Base-by-base conservation (phyloP, 2,888 invertebrate genomes). In the Myopa tessellatipennis region DNA sequence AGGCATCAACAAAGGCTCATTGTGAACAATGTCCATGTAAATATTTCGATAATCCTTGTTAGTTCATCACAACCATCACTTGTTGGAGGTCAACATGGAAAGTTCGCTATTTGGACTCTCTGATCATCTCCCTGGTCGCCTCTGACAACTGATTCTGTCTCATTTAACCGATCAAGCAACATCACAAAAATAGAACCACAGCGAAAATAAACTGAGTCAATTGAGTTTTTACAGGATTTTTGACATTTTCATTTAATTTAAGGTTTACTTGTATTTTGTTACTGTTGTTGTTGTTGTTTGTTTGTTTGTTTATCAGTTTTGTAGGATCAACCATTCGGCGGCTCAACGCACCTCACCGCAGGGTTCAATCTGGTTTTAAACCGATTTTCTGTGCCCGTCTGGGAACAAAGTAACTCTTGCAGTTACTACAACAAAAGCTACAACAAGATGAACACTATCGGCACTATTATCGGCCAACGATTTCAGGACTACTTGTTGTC, bases 11-110 rank as follows among this genome's bases (percentile, higher is more conserved):
- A 55, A 55, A 10, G 16, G 5, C 36, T 36, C 65, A 65, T 18
- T 36, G 12, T 65, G 16, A 65, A 7, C 65, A 65, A 34, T 7
- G 16, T 14, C 10, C 26, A 65, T 12, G 38, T 61, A 40, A 60
- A 73, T 40, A 73, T 73, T 61, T 73, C 26, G 18, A 61, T 73
- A 73, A 73, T 73, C 60, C 61, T 45, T 61, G 36, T n/a, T 10
- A 14, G 38, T 16, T 14, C 60, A n/a, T 60, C 61, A 60, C 61
- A 26, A 26, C 1, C 26, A 26, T 26, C 26, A 26, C 26, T 26
- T 26, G 26, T 26, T 26, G 26, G 26, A 26, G 26, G 26, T 26
- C 26, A 26, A 26, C 26, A 26, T 26, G 26, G 26, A 26, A 26
- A 26, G 1, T 26, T 26, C 26, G 2, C 26, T 26, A 1, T 26